Base-by-base conservation (phyloP, 1,140 invertebrate genomes). In the Protaetia brevitarsis region DNA sequence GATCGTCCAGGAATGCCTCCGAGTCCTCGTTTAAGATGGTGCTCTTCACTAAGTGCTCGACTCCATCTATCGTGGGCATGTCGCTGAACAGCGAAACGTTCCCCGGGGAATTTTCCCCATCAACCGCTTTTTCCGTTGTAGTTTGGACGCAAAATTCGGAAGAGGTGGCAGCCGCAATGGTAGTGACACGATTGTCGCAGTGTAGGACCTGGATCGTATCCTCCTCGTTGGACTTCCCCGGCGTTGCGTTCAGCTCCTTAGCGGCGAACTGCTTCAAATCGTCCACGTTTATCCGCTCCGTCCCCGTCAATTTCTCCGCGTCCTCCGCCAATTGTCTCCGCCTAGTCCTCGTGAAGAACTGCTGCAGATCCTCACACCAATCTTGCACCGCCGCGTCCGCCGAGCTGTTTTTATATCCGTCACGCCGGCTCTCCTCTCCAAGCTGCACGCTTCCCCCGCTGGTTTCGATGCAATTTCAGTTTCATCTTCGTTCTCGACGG, bases 21-120 rank as follows among this genome's bases (percentile, higher is more conserved):
- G 57, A 28, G n/a, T 59, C 26, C 29, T 59, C 57, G 57, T 59
- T 59, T n/a, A 59, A 27, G 1, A 59, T 29, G 3, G 26, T 31
- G 27, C 13, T 59, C 13, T 59, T 59, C 1, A 59, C 16, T 16
- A 51, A 10, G 11, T 51, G 41, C 19, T 51, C 41, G 8, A 23
- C 41, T 1, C 3, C 41, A 23, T 7, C 41, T 8, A 23, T 7
- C 2, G 41, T 51, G 6, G 41, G 41, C 1, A 51, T 51, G 26
- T 51, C 41, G 41, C 6, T 23, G 2, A 51, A 51, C 3, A 51
- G 21, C 41, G 41, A 51, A 2, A 51, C 19, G 4, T 51, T n/a
- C n/a, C n/a, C n/a, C n/a, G n/a, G n/a, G n/a, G n/a, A n/a, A n/a
- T n/a, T n/a, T n/a, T n/a, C n/a, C n/a, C n/a, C 41, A 7, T 51